These are phyloP conservation scores for Scaeva pyrastri DNA, from an alignment of 2,888 invertebrate species.

Conservation along the genomic window DNA sequence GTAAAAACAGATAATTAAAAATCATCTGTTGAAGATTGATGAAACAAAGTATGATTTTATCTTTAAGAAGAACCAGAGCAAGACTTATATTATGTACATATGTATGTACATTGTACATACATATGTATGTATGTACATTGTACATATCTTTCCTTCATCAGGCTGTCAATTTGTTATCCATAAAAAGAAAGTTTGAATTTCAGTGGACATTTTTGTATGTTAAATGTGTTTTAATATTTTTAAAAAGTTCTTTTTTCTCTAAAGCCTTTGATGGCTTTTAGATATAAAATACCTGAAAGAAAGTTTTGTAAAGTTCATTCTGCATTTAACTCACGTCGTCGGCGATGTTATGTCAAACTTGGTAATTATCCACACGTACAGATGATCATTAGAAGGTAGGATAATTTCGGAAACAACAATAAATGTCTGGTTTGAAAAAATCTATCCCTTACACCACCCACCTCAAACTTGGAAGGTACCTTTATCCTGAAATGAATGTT, in stretches of 20 bases:
- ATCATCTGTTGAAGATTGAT: too few species aligned
- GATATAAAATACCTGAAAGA: neutral
- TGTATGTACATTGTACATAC: too few species aligned
- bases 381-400: conserved; percentile 47
- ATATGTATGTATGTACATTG: too few species aligned
- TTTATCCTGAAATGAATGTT: neutral
- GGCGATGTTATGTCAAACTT: conserved; percentile 54
- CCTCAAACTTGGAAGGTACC: neutral
- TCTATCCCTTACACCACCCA: neutral
- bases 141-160: too few species aligned
- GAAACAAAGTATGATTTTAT: too few species aligned
- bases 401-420: conserved; percentile 18
- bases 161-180: neutral
- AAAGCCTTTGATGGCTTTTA: conserved; percentile 33
- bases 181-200: too few species aligned
- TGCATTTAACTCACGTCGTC: conserved; percentile 55
- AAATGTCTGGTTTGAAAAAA: neutral
- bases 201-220: neutral
- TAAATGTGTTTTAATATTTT: neutral
- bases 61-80: too few species aligned
- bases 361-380: conserved; percentile 71
- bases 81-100: too few species aligned
- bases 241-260: conserved; percentile 24
- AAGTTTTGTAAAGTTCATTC: conserved; percentile 39
- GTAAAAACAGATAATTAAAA: too few species aligned